phyloP scores from a whole-genome alignment of 2,113 vertebrate species.

The Pseudonaja textilis region DNA sequence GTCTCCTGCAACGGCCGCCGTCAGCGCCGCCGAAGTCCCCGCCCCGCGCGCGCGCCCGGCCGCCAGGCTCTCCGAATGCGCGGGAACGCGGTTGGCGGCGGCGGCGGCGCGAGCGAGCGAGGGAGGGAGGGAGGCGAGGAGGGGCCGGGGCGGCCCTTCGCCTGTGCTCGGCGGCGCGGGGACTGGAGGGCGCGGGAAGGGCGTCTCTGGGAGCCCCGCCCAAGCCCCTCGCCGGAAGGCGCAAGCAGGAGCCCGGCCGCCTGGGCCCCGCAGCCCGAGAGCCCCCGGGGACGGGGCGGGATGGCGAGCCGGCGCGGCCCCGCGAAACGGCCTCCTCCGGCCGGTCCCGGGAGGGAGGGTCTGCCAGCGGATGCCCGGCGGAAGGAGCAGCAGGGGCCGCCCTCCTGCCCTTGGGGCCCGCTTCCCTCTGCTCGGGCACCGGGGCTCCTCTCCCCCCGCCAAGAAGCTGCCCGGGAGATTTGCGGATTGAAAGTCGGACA shows the following conservation, averaged over 20 bases:
- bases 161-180: background rate
- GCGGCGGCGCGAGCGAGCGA: background rate
- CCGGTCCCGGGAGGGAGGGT: rapidly evolving
- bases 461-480: background rate
- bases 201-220: background rate
- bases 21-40: background rate
- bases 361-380: background rate
- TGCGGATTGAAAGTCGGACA: background rate
- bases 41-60: background rate
- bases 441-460: background rate
- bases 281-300: too few relatives aligned
- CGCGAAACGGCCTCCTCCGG: background rate
- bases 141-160: background rate
- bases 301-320: too few relatives aligned
- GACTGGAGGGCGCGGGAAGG: background rate
- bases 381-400: too few relatives aligned
- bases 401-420: background rate
- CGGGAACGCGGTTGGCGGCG: background rate
- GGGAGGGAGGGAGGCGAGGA: too few relatives aligned
- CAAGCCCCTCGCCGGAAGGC: background rate
- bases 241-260: background rate
- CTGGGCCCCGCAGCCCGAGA: background rate
- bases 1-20: background rate
- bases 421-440: background rate
- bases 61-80: background rate